Evolutionary conservation across 2,113 vertebrate genomes (phyloP).

Genomic region (Calidris pugnax): DNA sequence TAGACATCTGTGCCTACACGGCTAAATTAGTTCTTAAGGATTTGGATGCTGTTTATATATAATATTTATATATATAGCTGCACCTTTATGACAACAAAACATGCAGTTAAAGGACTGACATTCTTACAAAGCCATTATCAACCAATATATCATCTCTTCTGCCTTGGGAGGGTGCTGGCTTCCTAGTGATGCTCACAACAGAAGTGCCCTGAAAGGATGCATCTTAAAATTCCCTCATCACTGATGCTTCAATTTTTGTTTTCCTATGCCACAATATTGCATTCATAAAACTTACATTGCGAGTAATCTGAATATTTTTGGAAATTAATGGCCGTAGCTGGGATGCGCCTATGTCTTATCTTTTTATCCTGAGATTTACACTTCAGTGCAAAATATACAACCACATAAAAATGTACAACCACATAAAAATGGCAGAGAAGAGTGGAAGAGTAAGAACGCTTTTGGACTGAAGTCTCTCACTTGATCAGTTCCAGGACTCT

Average conservation of each 20-base stretch:
- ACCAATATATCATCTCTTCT: background rate
- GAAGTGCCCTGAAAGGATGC: background rate
- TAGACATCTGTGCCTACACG: background rate
- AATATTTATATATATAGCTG: background rate
- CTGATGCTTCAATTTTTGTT: background rate
- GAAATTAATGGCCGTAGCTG: background rate
- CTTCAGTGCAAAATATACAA: background rate
- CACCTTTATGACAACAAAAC: slow-evolving; percentile 2
- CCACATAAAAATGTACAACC: background rate
- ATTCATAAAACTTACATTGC: background rate
- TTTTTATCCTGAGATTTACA: background rate
- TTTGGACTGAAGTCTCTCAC: background rate
- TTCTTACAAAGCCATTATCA: background rate
- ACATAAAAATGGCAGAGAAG: background rate
- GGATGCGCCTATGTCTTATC: background rate
- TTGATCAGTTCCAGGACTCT: background rate
- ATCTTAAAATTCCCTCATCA: background rate
- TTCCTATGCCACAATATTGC: background rate
- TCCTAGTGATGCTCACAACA: background rate
- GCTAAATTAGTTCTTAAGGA: slow-evolving; percentile 11
- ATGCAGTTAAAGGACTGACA: background rate
- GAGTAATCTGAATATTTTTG: background rate
- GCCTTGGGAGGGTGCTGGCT: background rate
- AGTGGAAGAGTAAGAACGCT: background rate
- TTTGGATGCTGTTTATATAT: slow-evolving; percentile 8